Evolutionary conservation across 1,140 invertebrate genomes (phyloP), one percentile per base, ranked within the genome.

Genomic region (Drosophila kurseongensis): DNA sequence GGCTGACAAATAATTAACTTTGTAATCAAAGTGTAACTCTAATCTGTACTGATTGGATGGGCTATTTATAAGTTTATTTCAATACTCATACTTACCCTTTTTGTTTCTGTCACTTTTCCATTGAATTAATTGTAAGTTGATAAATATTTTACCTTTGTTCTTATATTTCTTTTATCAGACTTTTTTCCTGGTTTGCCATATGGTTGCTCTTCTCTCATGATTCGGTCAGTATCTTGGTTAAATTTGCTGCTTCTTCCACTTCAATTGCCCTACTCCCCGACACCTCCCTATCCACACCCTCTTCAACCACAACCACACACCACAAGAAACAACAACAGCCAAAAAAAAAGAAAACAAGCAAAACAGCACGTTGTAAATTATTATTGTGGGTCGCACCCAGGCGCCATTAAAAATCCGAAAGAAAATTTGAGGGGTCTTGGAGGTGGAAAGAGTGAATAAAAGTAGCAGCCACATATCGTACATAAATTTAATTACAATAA

Each of bases 401-500:
- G 54, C 56, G 57, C 74, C 57, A 68, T 69, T 56, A 76, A 67
- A 74, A 74, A 75, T 40, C 16, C 48, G 36, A 50, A 67, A 48
- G 62, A 69, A 77, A 51, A 59, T 38, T 54, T 50, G 13, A 5
- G 54, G 40, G 9, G 13, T n/a, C 5, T 12, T 8, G 38, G 13
- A n/a, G 12, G 41, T 16, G 14, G 13, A 13, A 10, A 36, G 16
- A 42, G 48, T 48, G 78, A 61, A 85, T 86, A 81, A 86, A 83
- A 78, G 71, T 55, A 65, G 71, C 71, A 51, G 54, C 38, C 38
- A 72, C 40, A 58, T 71, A 71, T 58, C 52, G 67, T 41, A 67
- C 80, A 89, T 88, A 88, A 89, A 81, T 79, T 89, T 86, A 88
- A 86, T 88, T 88, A 83, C 84, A 79, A 81, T 73, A 81, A 73